Percentiles rank a stretch among this genome's conserved stretches.
Evolutionary conservation across 2,113 vertebrate genomes (phyloP).

Genomic region (Petrocephalus zakoni): DNA sequence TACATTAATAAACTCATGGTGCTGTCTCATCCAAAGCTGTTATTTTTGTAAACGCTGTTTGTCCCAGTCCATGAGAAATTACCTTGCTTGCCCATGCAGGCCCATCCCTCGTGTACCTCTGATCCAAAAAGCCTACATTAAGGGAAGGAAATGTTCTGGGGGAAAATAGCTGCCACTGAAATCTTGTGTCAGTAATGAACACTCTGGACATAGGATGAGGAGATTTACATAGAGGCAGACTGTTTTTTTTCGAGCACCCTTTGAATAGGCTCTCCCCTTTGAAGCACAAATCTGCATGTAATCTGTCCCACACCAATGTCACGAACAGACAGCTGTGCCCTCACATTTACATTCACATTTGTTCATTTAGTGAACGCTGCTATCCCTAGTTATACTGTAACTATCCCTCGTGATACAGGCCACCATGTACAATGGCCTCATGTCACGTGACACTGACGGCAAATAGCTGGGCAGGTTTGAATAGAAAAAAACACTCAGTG

Average conservation of each 20-base stretch:
- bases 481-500: neutral
- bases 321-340: slow-evolving; percentile 20
- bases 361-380: neutral
- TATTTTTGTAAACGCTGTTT: slow-evolving; percentile 21
- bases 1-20: slow-evolving; percentile 8
- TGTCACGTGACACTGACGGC: neutral
- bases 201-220: slow-evolving; percentile 14
- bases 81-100: slow-evolving; percentile 23
- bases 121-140: slow-evolving; percentile 32
- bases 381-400: neutral
- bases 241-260: neutral
- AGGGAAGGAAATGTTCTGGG: slow-evolving; percentile 21
- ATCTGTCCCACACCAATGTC: neutral
- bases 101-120: slow-evolving; percentile 25
- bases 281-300: neutral
- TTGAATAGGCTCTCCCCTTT: slow-evolving; percentile 29
- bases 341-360: neutral
- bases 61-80: slow-evolving; percentile 35
- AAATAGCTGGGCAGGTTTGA: neutral
- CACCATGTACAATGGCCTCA: neutral
- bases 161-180: slow-evolving; percentile 23
- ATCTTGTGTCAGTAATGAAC: slow-evolving; percentile 19
- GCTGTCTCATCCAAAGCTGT: neutral
- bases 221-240: slow-evolving; percentile 18
- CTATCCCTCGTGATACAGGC: too few relatives aligned